Evolutionary conservation across 2,888 invertebrate genomes (phyloP).

Genomic region (Drosophila setosimentum): DNA sequence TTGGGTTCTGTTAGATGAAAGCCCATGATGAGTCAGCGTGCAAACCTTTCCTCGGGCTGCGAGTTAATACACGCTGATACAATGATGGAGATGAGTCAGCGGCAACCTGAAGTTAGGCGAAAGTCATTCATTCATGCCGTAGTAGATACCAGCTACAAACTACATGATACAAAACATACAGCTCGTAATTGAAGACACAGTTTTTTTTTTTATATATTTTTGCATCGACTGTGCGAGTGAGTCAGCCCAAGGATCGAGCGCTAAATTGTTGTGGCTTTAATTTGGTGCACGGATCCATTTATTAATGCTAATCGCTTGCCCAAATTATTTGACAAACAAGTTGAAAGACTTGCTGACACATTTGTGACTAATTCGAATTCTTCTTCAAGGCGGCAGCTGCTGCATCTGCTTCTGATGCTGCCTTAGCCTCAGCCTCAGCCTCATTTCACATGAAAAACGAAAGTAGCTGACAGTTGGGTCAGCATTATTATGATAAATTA

Average conservation of each 20-base stretch:
- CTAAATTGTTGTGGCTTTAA: neutral
- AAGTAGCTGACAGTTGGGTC: conserved; percentile 41
- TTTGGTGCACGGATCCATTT: conserved; percentile 41
- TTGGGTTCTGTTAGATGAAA: conserved; percentile 46
- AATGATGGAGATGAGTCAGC: conserved; percentile 40
- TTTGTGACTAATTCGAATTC: conserved; percentile 59
- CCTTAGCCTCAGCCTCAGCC: conserved; percentile 19
- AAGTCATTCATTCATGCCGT: conserved; percentile 59
- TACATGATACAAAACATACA: conserved; percentile 23
- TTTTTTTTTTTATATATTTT: neutral
- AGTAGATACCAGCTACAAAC: conserved; percentile 33
- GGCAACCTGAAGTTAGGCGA: conserved; percentile 68
- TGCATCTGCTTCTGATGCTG: conserved; percentile 13
- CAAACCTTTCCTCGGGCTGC: conserved; percentile 50
- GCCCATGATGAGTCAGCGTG: conserved; percentile 50
- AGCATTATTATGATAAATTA: conserved; percentile 53
- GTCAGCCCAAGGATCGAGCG: conserved; percentile 26
- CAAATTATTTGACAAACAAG: conserved; percentile 24
- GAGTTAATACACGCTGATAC: conserved; percentile 28
- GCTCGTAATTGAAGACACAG: conserved; percentile 53
- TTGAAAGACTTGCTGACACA: conserved; percentile 47
- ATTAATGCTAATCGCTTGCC: conserved; percentile 46
- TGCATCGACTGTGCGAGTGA: conserved; percentile 22
- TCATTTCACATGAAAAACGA: conserved; percentile 48
- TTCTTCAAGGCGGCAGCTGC: conserved; percentile 41